Base-by-base conservation (phyloP, 2,888 invertebrate species). In the Chrysolina oricalcia region DNA sequence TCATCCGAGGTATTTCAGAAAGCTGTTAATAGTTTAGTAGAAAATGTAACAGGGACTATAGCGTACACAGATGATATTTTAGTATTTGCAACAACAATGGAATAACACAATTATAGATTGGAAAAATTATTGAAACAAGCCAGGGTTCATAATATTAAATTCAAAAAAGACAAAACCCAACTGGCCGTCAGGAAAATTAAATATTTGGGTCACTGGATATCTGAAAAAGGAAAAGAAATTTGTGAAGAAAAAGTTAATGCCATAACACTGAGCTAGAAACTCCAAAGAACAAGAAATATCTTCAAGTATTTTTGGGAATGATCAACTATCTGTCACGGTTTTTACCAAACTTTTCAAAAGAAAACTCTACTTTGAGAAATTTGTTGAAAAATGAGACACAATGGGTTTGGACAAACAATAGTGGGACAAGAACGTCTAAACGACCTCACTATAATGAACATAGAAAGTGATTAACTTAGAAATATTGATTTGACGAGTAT, bases 271-370 rank as follows among this genome's bases (percentile, higher is more conserved):
- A 69, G 6, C 53, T 69, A 21, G 41, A 69, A 56, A 19, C 19
- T 1, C 69, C 69, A 53, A 69, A 53, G 27, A 69, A 69, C 40
- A 56, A 69, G 41, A 59, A 56, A 27, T 56, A 69, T n/a, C 68
- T 68, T 9, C 56, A 68, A 53, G 43, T 56, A 69, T 69, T 69
- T 53, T 69, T 56, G 21, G 69, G 59, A 56, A 69, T 69, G 19
- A 56, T 69, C 27, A 59, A 69, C 69, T 69, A 69, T 41, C 40
- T 69, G 23, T 59, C 59, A 21, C 19, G 59, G 1, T 59, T 59
- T 13, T 23, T 59, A 23, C 59, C 59, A 23, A 59, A 23, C 27
- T 21, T 53, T 15, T 59, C 59, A 27, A 69, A 69, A 40, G 35
- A 69, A 59, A 69, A 50, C 13, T 41, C 56, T n/a, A 27, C 19